Conservation (phyloP, 2,888 invertebrate genomes). For the Asteroscopus sphinx region DNA sequence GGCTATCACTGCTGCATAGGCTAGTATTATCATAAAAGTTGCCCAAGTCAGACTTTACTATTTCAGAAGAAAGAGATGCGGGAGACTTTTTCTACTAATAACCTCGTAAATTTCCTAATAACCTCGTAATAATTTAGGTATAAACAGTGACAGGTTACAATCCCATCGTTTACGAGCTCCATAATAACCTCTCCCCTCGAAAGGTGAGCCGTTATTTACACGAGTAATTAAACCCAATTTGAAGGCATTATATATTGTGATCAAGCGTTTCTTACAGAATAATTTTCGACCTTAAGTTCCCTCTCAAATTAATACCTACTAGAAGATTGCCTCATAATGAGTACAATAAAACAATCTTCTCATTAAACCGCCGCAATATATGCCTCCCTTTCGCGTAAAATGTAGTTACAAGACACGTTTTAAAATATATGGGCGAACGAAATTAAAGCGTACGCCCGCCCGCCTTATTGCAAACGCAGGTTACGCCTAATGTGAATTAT, state of each 20-base stretch:
- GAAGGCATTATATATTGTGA: conserved; percentile 41
- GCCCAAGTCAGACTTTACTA: too few relatives aligned
- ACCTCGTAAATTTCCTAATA: too few relatives aligned
- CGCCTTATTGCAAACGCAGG: conserved; percentile 57
- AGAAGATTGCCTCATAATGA: conserved; percentile 81
- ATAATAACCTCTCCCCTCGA: conserved; percentile 45
- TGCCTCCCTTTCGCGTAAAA: conserved; percentile 73
- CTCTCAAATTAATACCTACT: conserved; percentile 68
- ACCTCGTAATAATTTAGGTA: conserved; percentile 32
- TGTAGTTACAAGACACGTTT: conserved; percentile 70
- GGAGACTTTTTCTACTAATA: too few relatives aligned
- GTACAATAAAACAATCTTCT: conserved; percentile 83
- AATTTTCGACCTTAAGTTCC: conserved; percentile 43
- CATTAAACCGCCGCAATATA: conserved; percentile 77
- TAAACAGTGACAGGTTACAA: conserved; percentile 46
- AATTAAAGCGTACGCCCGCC: conserved; percentile 70
- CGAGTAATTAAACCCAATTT: conserved; percentile 55
- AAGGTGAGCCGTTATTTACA: conserved; percentile 51
- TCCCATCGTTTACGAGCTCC: conserved; percentile 42
- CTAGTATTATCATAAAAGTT: too few relatives aligned
- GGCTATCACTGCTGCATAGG: too few relatives aligned
- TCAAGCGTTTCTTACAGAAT: conserved; percentile 50
- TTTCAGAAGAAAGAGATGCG: too few relatives aligned
- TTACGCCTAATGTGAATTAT: conserved; percentile 59
- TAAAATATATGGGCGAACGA: conserved; percentile 75